A percentile compares a stretch with the other conserved stretches of the same genome.
These are phyloP conservation scores for Maniola jurtina DNA, from an alignment of 1,140 invertebrate species.

Conservation along the genomic window DNA sequence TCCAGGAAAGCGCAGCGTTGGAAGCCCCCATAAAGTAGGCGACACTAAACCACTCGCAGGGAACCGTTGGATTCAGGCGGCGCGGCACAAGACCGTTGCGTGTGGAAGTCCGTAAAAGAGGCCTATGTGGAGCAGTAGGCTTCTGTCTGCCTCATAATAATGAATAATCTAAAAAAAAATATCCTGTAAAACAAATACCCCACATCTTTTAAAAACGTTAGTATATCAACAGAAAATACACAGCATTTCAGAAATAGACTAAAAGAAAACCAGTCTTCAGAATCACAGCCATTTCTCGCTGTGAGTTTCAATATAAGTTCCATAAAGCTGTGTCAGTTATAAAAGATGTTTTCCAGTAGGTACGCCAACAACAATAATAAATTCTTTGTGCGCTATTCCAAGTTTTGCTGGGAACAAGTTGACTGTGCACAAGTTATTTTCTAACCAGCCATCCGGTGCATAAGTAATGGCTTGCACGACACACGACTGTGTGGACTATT, in stretches of 20 bases:
- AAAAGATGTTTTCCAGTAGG: slow-evolving; percentile 21
- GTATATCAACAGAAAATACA: background rate
- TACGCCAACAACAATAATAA: slow-evolving; percentile 22
- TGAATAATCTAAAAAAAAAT: too few relatives aligned
- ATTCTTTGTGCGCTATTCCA: slow-evolving; percentile 21
- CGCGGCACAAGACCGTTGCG: too few relatives aligned
- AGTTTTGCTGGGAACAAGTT: slow-evolving; percentile 18
- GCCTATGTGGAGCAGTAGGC: too few relatives aligned
- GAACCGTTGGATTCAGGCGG: too few relatives aligned
- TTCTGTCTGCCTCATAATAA: too few relatives aligned
- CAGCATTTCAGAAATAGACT: slow-evolving; percentile 1
- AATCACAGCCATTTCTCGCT: slow-evolving; percentile 5
- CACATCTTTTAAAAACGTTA: background rate
- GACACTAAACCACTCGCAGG: too few relatives aligned
- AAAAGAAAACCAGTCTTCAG: background rate
- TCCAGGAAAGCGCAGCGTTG: too few relatives aligned
- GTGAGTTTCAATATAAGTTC: slow-evolving; percentile 11
- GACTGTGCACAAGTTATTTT: slow-evolving; percentile 21
- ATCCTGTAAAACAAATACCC: too few relatives aligned
- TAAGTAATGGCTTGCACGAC: slow-evolving; percentile 13
- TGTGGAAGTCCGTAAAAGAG: too few relatives aligned
- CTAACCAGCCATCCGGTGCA: slow-evolving; percentile 3
- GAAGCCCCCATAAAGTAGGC: too few relatives aligned
- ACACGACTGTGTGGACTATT: background rate
- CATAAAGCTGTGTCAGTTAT: slow-evolving; percentile 19